Evolutionary conservation across 2,888 invertebrate species (phyloP), one percentile per base, ranked within the genome.

Genomic region (Agrypnus murinus): DNA sequence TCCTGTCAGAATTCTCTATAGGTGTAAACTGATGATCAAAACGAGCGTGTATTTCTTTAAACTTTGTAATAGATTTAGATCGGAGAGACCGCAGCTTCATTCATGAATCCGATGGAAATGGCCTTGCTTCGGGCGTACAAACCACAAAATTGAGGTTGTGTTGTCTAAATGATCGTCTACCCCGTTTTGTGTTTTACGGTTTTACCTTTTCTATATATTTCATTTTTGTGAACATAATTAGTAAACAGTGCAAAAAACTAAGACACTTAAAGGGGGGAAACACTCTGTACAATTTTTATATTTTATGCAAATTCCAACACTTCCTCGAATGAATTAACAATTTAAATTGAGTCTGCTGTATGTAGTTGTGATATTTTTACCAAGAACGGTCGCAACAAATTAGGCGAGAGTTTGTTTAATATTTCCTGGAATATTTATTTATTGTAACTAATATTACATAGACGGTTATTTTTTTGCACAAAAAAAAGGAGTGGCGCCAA

Each of bases 21-120:
- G 50, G 58, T 58, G 69, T 50, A 64, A 69, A 69, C 63, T 17
- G 34, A 12, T 12, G 65, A 57, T 48, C 48, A 5, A 43, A 43
- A 25, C 2, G 53, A 17, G 14, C 57, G 46, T 31, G 63, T 63
- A 43, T 69, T 46, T 70, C 55, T 53, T 40, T 57, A 60, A 46
- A 62, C 60, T 64, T 64, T 58, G 57, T 63, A 67, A 68, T 72
- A 68, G 71, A 72, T 72, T 65, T 68, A 72, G 68, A 71, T 71
- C 64, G 60, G 46, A 67, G 46, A 67, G 64, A 72, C 71, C 71
- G 65, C 71, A 68, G 71, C 59, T 72, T 68, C 71, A 72, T 72
- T 72, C 71, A 72, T 68, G 68, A 68, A 72, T 72, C 67, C 34
- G 64, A 66, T 64, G 15, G 66, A 60, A 64, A 59, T 59, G 71